Percentiles rank a stretch among this genome's conserved stretches.
Conservation (phyloP, 2,113 vertebrate genomes). For the Numenius arquata region DNA sequence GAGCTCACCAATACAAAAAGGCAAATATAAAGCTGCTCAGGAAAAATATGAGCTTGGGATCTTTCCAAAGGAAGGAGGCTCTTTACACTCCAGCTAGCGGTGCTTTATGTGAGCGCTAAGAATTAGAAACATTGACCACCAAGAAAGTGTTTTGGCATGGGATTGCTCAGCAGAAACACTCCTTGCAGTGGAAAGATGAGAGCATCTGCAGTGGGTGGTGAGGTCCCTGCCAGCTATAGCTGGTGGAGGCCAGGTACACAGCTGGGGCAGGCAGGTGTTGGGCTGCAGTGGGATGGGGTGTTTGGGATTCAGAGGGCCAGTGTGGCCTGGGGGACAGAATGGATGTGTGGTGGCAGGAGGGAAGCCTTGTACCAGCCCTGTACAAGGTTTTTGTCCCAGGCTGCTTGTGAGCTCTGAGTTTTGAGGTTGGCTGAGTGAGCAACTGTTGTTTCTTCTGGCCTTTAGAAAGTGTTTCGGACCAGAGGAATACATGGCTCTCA, state of each 20-base stretch:
- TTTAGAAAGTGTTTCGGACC: not conserved
- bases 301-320: not conserved
- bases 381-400: not conserved
- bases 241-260: not conserved
- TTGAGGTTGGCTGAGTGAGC: not conserved
- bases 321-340: not conserved
- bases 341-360: not conserved
- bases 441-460: not conserved
- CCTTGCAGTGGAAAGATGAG: not conserved
- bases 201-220: rapidly evolving
- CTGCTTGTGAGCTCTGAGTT: not conserved
- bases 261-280: not conserved
- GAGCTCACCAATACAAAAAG: not conserved
- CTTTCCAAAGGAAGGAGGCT: not conserved
- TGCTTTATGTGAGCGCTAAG: not conserved
- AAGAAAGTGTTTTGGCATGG: not conserved
- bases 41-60: not conserved
- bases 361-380: not conserved
- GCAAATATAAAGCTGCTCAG: not conserved
- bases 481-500: not conserved
- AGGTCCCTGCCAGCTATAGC: not conserved
- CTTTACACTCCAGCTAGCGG: not conserved
- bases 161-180: not conserved
- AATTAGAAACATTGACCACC: not conserved
- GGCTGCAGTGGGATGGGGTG: not conserved